phyloP scores from a whole-genome alignment of 2,888 invertebrate genomes.

The Penaeus monodon region DNA sequence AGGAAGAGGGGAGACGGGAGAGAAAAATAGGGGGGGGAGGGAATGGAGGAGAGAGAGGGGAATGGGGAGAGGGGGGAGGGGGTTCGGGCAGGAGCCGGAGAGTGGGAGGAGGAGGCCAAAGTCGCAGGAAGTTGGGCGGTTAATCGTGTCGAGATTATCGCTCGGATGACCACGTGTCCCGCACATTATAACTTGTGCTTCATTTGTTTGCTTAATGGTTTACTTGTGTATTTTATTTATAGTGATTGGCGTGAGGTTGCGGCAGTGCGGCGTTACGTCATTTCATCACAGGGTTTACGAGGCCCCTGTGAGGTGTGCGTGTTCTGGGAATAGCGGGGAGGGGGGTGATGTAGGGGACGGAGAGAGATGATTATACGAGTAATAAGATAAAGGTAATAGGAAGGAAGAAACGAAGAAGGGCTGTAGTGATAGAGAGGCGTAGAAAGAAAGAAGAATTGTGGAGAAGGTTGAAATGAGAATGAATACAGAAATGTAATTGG shows the following conservation, averaged over 20 bases:
- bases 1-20: background rate
- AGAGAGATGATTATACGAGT: background rate
- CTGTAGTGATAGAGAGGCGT: background rate
- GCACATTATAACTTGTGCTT: no score
- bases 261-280: no score
- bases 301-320: no score
- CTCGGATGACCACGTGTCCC: no score
- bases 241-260: no score
- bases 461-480: no score
- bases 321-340: background rate
- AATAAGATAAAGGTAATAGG: background rate
- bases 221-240: no score
- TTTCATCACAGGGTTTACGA: no score
- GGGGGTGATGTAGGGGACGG: background rate
- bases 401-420: background rate
- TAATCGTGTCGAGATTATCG: no score
- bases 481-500: no score
- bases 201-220: no score
- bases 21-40: background rate
- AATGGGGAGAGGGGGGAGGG: background rate
- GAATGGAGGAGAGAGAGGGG: background rate
- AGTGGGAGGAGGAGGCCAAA: background rate
- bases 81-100: background rate
- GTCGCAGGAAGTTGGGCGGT: background rate
- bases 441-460: background rate